Conservation (phyloP, 2,113 vertebrate genomes). For the Myxocyprinus asiaticus region DNA sequence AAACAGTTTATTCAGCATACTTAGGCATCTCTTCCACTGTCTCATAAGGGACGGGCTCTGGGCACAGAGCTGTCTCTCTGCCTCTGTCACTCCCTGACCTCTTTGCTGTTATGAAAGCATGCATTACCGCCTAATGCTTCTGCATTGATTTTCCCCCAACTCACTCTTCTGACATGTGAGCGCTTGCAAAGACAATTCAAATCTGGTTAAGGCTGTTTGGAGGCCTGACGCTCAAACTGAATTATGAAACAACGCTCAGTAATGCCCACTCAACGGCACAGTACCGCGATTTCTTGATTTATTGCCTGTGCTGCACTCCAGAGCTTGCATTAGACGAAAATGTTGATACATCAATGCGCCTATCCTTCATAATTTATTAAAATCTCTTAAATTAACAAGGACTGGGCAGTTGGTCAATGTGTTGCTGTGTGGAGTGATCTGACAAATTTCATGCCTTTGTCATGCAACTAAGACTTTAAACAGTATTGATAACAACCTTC, state of each 20-base stretch:
- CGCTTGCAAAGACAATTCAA: conserved; percentile 27
- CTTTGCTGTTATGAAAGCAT: too few relatives aligned
- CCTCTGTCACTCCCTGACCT: too few relatives aligned
- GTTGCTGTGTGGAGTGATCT: too few relatives aligned
- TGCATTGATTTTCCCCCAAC: not conserved
- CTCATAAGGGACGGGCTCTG: too few relatives aligned
- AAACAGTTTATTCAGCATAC: too few relatives aligned
- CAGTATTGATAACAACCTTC: too few relatives aligned
- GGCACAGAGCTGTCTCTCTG: too few relatives aligned
- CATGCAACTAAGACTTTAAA: not conserved
- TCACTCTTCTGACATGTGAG: not conserved
- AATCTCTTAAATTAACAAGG: conserved; percentile 37
- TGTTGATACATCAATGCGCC: conserved; percentile 54
- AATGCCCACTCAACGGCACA: conserved; percentile 29
- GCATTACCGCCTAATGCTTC: conserved; percentile 4
- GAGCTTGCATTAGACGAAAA: not conserved
- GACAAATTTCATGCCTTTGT: not conserved
- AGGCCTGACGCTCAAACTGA: conserved; percentile 39
- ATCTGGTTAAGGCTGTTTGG: conserved; percentile 11
- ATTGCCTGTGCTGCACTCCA: conserved; percentile 15
- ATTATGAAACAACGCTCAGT: conserved; percentile 45
- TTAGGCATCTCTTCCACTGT: too few relatives aligned
- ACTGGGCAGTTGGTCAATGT: not conserved
- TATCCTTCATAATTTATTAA: conserved; percentile 60
- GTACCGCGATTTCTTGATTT: conserved; percentile 40